Evolutionary conservation across 2,797 vertebrate genomes (phyloP), one percentile per base, ranked within the genome.

Genomic region (Spea hammondii): DNA sequence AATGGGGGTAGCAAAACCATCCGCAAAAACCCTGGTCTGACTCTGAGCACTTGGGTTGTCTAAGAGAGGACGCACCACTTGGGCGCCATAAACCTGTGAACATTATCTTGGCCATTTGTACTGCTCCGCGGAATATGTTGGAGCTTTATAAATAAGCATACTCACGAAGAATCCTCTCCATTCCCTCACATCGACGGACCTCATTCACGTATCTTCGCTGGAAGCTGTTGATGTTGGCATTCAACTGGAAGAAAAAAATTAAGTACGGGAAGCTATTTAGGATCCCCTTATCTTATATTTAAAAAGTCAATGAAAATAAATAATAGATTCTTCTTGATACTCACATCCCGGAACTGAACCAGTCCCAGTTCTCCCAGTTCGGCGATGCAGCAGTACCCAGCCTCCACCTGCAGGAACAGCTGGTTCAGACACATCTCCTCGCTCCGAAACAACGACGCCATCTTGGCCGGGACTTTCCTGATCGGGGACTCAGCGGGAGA

Each of bases 201-300:
- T 94, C 93, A 84, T 93, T 93, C 88, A 94, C 93, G 84, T 91
- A 94, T 82, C 91, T 92, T 65, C 93, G 89, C 80, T 93, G 93
- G 90, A 94, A 94, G 84, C 86, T 91, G 85, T 86, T 94, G 84
- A 93, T 90, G 0, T 83, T 90, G 67, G 32, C 53, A 47, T 94
- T 94, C 80, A 94, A 84, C 93, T 93, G 66, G 8, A 74, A 72
- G 5, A 6, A 50, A 66, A 7, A 5, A 65, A 47, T 47, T 12
- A 53, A 53, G 14, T 5, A 53, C 8, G 10, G 8, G 0, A 51
- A 8, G 12, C 32, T 32, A 32, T 32, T 32, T 32, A 32, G 32
- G 32, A 32, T 32, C 32, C 32, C 32, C 32, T 32, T 3, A 32
- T 32, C 32, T 32, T 32, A 1, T 32, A 32, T 32, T 32, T 32